A percentile compares a stretch with the other conserved stretches of the same genome.
Conservation (phyloP, 2,113 vertebrate species). For the Ameiurus melas region DNA sequence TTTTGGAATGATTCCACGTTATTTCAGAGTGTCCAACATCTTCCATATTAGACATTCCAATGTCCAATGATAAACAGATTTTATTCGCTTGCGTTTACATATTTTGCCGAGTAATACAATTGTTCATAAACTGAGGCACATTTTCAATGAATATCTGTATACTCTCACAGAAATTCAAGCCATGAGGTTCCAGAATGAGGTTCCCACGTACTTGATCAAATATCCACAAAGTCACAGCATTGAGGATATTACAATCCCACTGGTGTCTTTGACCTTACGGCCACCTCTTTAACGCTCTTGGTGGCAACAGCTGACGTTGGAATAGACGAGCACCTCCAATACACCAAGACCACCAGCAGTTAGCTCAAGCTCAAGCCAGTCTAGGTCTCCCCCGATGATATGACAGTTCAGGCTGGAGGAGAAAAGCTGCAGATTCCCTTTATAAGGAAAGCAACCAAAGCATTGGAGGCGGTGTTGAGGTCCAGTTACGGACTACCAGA, state of each 20-base stretch:
- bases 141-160: not conserved
- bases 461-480: conserved; percentile 56
- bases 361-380: conserved; percentile 20
- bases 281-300: conserved; percentile 23
- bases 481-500: conserved; percentile 56
- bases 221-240: conserved; percentile 12
- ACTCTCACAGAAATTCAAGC: not conserved
- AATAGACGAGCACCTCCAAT: conserved; percentile 2
- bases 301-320: conserved; percentile 31
- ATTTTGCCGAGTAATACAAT: not conserved
- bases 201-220: conserved; percentile 7
- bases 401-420: conserved; percentile 29
- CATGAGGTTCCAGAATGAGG: conserved; percentile 11
- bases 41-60: not conserved
- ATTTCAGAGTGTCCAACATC: not conserved
- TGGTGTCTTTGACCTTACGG: conserved; percentile 21
- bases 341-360: conserved; percentile 24
- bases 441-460: conserved; percentile 64
- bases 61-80: not conserved
- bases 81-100: not conserved
- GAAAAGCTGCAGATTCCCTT: conserved; percentile 54
- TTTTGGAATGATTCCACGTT: not conserved
- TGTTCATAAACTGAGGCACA: not conserved
- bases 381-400: conserved; percentile 16
- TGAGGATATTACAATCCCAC: conserved; percentile 20